Evolutionary conservation across 2,113 vertebrate genomes (phyloP), one percentile per base, ranked within the genome.

Genomic region (Ammodytes dubius): DNA sequence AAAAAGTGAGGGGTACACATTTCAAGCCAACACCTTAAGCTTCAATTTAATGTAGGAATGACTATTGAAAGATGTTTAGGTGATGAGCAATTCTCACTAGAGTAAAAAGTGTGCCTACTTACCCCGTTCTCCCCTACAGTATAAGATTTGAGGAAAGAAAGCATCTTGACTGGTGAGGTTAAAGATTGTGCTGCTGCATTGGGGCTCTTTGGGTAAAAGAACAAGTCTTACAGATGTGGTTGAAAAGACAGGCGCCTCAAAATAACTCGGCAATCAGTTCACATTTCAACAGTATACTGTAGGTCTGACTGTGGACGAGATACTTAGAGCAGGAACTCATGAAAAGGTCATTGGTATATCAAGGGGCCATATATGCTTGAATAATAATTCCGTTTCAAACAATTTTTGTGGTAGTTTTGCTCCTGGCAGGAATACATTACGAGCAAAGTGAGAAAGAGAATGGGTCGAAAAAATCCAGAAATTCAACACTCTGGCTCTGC

Each of bases 331-430:
- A 45, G 19, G 39, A 67, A 74, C 47, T 17, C 52, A 39, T 59
- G 49, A 63, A 74, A 85, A 84, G 53, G 66, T 53, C 71, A 11
- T 27, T 8, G 15, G 12, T 75, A 59, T 35, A 71, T 75, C 66
- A 42, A 13, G 35, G 75, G 52, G 14, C 35, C 27, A 27, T 27
- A 61, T 65, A 72, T 45, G 14, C 19, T 53, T 39, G 4, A 56
- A 66, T 74, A 50, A 56, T 66, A 63, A 85, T 40, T 14, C 53
- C 59, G 76, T 27, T 64, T 69, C 76, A 14, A 14, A 63, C 67
- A 56, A 4, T 53, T 56, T 42, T 68, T 66, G 43, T n/a, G 19
- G 10, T n/a, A 40, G 17, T 77, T 56, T 15, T 39, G 3, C n/a
- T 17, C 42, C 4, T 42, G 40, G 72, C 13, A 42, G 4, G 14